A percentile compares a stretch with the other conserved stretches of the same genome.
phyloP scores from a whole-genome alignment of 2,888 invertebrate species.

The Eupeodes luniger region DNA sequence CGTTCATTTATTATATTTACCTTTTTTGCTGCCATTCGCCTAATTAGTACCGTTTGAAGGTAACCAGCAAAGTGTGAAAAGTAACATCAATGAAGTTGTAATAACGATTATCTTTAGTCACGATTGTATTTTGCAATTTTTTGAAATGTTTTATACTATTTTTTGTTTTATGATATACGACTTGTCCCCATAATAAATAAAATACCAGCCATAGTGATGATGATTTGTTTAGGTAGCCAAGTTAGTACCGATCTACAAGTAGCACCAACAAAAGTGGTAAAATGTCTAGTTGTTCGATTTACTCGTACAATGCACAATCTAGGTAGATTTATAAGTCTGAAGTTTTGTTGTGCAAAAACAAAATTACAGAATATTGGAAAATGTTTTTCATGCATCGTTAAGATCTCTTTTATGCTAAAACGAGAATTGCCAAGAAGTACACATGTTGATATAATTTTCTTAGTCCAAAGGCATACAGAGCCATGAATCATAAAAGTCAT shows the following conservation, averaged over 20 bases:
- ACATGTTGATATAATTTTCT: background rate
- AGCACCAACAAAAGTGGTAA: background rate
- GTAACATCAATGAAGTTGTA: conserved; percentile 45
- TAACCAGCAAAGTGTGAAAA: conserved; percentile 68
- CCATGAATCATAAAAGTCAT: conserved; percentile 34
- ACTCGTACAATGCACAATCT: background rate
- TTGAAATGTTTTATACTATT: background rate
- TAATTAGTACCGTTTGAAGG: conserved; percentile 63
- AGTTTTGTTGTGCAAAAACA: conserved; percentile 6
- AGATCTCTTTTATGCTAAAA: conserved; percentile 12
- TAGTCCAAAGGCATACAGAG: background rate
- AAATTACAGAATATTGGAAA: conserved; percentile 42
- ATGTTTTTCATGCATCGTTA: conserved; percentile 32
- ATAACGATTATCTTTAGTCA: conserved; percentile 28
- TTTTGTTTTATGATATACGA: background rate
- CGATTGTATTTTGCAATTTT: conserved; percentile 15
- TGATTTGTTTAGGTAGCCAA: background rate
- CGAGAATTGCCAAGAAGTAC: background rate
- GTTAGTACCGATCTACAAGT: no score
- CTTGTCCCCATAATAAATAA: conserved; percentile 8
- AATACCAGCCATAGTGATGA: background rate
- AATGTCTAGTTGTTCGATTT: conserved; percentile 26
- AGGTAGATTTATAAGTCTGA: background rate
- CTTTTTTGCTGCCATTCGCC: conserved; percentile 16
- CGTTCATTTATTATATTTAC: background rate